Evolutionary conservation across 2,113 vertebrate species (phyloP), one percentile per base, ranked within the genome.

Genomic region (Passer domesticus): DNA sequence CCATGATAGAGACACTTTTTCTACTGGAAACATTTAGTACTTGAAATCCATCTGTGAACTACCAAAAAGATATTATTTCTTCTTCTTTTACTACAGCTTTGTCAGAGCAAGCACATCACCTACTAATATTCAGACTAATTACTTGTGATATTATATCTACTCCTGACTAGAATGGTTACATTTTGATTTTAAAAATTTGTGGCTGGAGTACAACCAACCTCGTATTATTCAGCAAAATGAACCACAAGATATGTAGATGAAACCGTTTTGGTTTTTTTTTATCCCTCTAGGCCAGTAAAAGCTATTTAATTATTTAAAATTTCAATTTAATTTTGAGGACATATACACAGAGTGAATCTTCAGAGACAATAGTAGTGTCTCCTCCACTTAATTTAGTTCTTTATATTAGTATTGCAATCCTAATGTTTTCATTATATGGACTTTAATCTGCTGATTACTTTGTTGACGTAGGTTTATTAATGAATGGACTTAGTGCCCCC

Each of bases 401-500:
- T 93, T 44, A 83, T 93, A 93, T 92, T 81, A 94, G 55, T 56
- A 93, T 58, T 81, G 43, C 56, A 62, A 25, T 90, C 89, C 84
- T 94, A 91, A 90, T 83, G 70, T 92, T 91, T 97, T 96, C 92
- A 87, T 96, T 97, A 92, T 93, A 92, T 81, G 64, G 73, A 55
- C 87, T 92, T 96, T 60, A 94, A 94, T 91, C 91, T 90, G 17
- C 69, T 80, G 76, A 95, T 90, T 95, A 78, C 67, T 90, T 92
- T 78, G 75, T 72, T 87, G 80, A 86, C 27, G 1, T 43, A 72
- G 18, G 27, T 83, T 95, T 93, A 93, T 93, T 81, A 96, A 86
- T 41, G 49, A 66, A 78, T 66, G 56, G 27, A 37, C 23, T 94
- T 77, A 87, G 82, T 66, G 77, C 55, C 70, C 60, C 49, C 92